phyloP scores from a whole-genome alignment of 2,888 invertebrate genomes.

The Dolichomitus sp. region DNA sequence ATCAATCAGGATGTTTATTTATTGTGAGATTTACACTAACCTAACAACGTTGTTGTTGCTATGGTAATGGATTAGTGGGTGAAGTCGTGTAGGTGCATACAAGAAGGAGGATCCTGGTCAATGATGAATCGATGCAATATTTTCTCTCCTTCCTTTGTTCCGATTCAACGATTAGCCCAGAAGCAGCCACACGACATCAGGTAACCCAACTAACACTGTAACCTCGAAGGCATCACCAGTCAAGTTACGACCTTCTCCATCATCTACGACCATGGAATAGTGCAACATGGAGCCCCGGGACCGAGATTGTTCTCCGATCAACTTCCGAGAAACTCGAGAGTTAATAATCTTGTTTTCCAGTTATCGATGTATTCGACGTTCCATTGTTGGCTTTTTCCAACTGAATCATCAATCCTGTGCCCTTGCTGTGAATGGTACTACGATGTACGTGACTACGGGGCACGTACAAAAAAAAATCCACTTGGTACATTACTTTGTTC shows the following conservation, averaged over 20 bases:
- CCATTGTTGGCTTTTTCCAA: slow-evolving; percentile 29
- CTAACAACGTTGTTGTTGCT: slow-evolving; percentile 21
- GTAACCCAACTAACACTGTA: slow-evolving; percentile 42
- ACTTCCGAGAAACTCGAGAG: slow-evolving; percentile 53
- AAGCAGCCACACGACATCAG: neutral
- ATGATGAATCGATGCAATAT: slow-evolving; percentile 30
- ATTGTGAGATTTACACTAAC: slow-evolving; percentile 1
- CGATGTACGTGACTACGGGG: slow-evolving; percentile 5
- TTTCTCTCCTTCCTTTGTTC: slow-evolving; percentile 47
- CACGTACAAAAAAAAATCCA: neutral
- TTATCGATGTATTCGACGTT: slow-evolving; percentile 48
- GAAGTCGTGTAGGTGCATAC: slow-evolving; percentile 1
- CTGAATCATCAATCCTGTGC: slow-evolving; percentile 7
- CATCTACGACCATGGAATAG: slow-evolving; percentile 56
- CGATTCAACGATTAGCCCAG: slow-evolving; percentile 32
- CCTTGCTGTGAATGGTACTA: neutral
- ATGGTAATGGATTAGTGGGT: slow-evolving; percentile 8
- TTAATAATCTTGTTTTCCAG: slow-evolving; percentile 55
- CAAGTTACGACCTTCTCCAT: slow-evolving; percentile 54
- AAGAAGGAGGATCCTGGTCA: slow-evolving; percentile 35
- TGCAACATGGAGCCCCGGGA: slow-evolving; percentile 21
- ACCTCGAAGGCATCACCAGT: slow-evolving; percentile 47
- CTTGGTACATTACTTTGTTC: neutral
- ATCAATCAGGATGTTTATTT: slow-evolving; percentile 9
- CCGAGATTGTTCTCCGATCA: slow-evolving; percentile 9